A percentile compares a stretch with the other conserved stretches of the same genome.
Conservation (phyloP, 2,797 vertebrate species). For the Anniella stebbinsi region DNA sequence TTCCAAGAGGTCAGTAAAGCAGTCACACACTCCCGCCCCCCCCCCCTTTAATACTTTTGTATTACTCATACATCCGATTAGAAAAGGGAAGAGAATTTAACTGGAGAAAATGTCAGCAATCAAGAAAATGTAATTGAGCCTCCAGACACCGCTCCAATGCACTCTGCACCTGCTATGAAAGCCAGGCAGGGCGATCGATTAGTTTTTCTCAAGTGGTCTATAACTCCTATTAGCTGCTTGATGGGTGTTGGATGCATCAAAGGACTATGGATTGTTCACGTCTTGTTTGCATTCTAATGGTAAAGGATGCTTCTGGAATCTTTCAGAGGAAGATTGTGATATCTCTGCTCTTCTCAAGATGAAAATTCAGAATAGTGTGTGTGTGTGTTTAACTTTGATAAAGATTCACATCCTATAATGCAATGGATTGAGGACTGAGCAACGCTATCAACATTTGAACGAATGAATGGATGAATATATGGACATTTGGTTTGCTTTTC, state of each 20-base stretch:
- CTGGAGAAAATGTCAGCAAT: not conserved
- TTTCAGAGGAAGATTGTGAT: rapidly evolving
- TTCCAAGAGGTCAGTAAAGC: constrained; percentile 55
- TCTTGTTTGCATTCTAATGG: not conserved
- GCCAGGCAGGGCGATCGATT: constrained; percentile 60
- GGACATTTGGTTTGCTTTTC: too few species aligned
- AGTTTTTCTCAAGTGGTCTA: constrained; percentile 59
- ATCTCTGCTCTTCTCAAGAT: not conserved
- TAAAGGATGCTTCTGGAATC: not conserved
- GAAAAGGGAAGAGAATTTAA: constrained; percentile 41
- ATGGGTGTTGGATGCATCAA: constrained; percentile 24
- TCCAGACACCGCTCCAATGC: constrained; percentile 28
- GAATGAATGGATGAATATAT: too few species aligned
- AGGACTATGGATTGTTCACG: constrained; percentile 59
- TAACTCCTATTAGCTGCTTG: constrained; percentile 61
- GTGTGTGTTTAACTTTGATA: too few species aligned
- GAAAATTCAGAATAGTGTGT: not conserved
- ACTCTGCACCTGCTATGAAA: constrained; percentile 29
- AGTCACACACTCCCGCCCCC: constrained; percentile 52
- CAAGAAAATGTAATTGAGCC: constrained; percentile 64
- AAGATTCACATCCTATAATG: too few species aligned
- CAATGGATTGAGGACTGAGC: too few species aligned
- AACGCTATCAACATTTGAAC: too few species aligned
- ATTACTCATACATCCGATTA: constrained; percentile 41
- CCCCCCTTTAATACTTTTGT: constrained; percentile 42